A percentile compares a stretch with the other conserved stretches of the same genome.
phyloP scores from a whole-genome alignment of 53 echinoderm and acorn worm genomes.

The Hippasteria phrygiana region DNA sequence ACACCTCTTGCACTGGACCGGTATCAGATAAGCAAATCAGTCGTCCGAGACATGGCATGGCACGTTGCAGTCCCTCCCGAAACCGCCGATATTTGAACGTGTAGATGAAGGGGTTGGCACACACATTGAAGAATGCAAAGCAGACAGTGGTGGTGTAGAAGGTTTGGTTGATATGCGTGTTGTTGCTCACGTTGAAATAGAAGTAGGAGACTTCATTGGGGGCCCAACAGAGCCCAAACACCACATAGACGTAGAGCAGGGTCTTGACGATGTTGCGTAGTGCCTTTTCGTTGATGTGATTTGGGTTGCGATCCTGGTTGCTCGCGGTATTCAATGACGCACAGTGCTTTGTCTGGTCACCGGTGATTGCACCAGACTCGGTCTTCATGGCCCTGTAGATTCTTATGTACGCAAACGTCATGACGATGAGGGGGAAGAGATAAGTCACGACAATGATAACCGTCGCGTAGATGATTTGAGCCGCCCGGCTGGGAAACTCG shows the following conservation, averaged over 20 bases:
- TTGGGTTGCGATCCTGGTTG: conserved; percentile 5
- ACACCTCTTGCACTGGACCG: background rate
- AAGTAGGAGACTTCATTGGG: conserved; percentile 60
- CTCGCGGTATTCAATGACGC: background rate
- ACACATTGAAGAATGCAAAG: conserved; percentile 53
- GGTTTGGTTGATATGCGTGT: conserved; percentile 28
- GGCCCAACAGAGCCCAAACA: conserved; percentile 58
- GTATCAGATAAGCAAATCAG: background rate
- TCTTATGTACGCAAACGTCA: conserved; percentile 46
- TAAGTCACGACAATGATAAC: conserved; percentile 38
- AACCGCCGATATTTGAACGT: conserved; percentile 53
- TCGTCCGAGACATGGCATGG: conserved; percentile 27
- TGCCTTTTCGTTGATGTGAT: conserved; percentile 14
- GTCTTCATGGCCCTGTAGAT: conserved; percentile 14
- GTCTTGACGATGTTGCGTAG: conserved; percentile 60
- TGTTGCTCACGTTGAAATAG: conserved; percentile 52
- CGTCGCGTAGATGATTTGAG: conserved; percentile 24
- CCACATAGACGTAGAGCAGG: conserved; percentile 35
- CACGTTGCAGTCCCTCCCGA: conserved; percentile 36
- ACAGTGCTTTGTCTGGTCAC: background rate
- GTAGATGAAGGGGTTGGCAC: conserved; percentile 59
- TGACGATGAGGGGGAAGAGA: conserved; percentile 39
- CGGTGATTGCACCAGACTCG: background rate
- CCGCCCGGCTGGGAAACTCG: conserved; percentile 18
- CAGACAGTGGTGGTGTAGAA: conserved; percentile 36